Base-by-base conservation (phyloP, 2,113 vertebrate species). In the Buteo buteo region DNA sequence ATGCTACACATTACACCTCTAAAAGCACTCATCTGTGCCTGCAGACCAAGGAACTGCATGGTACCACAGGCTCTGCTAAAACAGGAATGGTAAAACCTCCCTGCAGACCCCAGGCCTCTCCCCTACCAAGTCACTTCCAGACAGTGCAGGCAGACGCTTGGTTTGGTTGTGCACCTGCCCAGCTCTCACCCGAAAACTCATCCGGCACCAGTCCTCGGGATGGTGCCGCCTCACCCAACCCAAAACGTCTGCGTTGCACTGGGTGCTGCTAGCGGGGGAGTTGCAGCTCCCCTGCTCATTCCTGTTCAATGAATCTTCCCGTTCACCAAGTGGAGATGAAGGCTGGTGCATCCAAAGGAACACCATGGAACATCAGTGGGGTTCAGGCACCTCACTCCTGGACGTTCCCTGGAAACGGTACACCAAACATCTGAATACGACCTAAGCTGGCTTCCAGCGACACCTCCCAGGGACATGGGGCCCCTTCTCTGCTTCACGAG, bases 61-160 rank as follows among this genome's bases (percentile, higher is more conserved):
- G 22, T 31, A 54, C 16, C 45, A 44, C 13, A 25, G 25, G 20
- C 44, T 69, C 28, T 62, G 16, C 28, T 72, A 44, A 58, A 67
- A 67, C 5, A 54, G 52, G 32, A 52, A 64, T 0, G 17, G 47
- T 6, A 52, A 93, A 82, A 66, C 6, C 31, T 49, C 18, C 36
- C 36, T 69, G 62, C 34, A 77, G 78, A 84, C 34, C 45, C 31
- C 57, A 36, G 47, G 52, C 12, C 50, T 54, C 40, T 81, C 31
- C 49, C 45, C 64, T 36, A 18, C 19, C 40, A 31, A 44, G 71
- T 28, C 59, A 31, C 40, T 61, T 42, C 59, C 71, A 90, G 58
- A 24, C 47, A 73, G 36, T 3, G 34, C 47, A 59, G 32, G 55
- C 67, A 86, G 62, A 50, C 0, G 5, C 40, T 59, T 0, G 0